Percentiles rank a stretch among this genome's conserved stretches.
These are phyloP conservation scores for Carassius carassius DNA, from an alignment of 2,113 vertebrate species.

Conservation along the genomic window DNA sequence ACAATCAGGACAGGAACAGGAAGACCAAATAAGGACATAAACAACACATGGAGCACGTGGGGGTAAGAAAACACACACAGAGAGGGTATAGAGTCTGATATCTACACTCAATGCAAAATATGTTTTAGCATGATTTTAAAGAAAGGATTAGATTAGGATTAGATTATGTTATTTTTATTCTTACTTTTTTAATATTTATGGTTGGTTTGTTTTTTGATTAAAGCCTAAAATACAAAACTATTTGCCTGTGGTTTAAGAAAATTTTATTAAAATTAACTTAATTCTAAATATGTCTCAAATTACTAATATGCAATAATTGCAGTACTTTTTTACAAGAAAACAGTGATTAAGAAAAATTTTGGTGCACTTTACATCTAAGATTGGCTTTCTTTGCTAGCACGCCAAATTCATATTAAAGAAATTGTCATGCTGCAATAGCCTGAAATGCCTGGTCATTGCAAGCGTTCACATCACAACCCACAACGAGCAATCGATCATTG, in stretches of 20 bases:
- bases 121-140: too few species aligned
- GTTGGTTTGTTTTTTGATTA: not conserved
- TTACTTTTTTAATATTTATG: not conserved
- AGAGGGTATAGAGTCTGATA: too few species aligned
- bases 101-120: too few species aligned
- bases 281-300: not conserved
- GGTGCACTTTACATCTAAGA: not conserved
- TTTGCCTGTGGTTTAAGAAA: not conserved
- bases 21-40: too few species aligned
- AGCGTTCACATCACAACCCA: constrained; percentile 28
- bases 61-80: too few species aligned
- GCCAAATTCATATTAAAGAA: not conserved
- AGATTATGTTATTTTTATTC: not conserved
- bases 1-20: too few species aligned
- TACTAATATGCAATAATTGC: not conserved
- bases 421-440: constrained; percentile 20
- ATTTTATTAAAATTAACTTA: not conserved
- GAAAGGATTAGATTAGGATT: too few species aligned
- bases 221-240: not conserved
- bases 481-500: constrained; percentile 21
- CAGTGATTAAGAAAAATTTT: not conserved
- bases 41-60: too few species aligned
- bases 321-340: not conserved
- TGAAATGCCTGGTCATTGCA: constrained; percentile 24
- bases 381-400: not conserved